Evolutionary conservation across 92 coral and sea anemone species (phyloP).

Genomic region (Ricordea florida): DNA sequence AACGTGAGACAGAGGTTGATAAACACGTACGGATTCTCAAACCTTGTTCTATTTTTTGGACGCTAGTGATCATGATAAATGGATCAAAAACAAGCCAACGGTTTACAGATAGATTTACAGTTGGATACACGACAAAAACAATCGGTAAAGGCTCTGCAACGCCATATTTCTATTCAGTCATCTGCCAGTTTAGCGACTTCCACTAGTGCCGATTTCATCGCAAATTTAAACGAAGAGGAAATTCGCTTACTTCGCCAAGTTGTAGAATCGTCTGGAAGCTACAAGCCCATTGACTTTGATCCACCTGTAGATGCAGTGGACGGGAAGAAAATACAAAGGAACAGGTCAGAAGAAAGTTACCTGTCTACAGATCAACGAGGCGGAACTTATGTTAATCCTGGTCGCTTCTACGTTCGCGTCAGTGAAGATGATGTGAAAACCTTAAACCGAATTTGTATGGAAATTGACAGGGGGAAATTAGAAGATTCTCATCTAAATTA

Average conservation of each 20-base stretch:
- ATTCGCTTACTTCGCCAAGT: slow-evolving; percentile 19
- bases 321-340: neutral
- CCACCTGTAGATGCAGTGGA: slow-evolving; percentile 1
- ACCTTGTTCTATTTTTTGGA: too few species aligned
- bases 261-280: slow-evolving; percentile 11
- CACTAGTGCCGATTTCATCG: neutral
- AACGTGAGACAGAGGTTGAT: too few species aligned
- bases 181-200: neutral
- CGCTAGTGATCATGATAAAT: neutral
- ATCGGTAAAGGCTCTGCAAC: slow-evolving; percentile 6
- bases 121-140: slow-evolving; percentile 10
- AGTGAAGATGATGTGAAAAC: slow-evolving; percentile 41
- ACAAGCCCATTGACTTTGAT: neutral
- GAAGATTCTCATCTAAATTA: neutral
- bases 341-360: slow-evolving; percentile 25
- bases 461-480: slow-evolving; percentile 9
- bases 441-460: slow-evolving; percentile 21
- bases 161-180: slow-evolving; percentile 21
- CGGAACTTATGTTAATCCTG: slow-evolving; percentile 58
- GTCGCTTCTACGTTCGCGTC: slow-evolving; percentile 64
- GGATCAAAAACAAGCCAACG: neutral
- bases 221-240: slow-evolving; percentile 30
- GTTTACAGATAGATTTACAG: neutral
- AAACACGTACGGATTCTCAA: too few species aligned
- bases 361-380: neutral